A percentile compares a stretch with the other conserved stretches of the same genome.
Conservation (phyloP, 2,113 vertebrate genomes). For the Seriola aureovittata region DNA sequence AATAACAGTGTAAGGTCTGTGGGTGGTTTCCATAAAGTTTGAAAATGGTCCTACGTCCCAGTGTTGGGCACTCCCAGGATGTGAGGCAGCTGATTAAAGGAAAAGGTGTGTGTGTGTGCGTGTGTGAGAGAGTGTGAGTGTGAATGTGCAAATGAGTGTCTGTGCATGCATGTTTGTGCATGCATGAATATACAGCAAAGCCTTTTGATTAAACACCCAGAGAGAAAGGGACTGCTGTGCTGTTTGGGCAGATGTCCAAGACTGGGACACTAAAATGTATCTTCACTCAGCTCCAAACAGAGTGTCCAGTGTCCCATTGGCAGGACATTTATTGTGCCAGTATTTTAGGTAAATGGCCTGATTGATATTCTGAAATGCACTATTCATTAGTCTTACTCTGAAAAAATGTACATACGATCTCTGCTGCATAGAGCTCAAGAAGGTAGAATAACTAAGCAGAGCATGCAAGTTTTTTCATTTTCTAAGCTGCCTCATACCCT, state of each 20-base stretch:
- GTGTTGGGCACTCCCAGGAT: slow-evolving; percentile 75
- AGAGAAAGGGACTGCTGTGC: slow-evolving; percentile 68
- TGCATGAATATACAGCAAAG: slow-evolving; percentile 43
- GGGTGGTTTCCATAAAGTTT: slow-evolving; percentile 80
- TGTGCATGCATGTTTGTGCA: slow-evolving; percentile 29
- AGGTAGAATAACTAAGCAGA: neutral
- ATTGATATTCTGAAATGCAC: slow-evolving; percentile 69
- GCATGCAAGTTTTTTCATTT: neutral
- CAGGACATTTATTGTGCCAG: slow-evolving; percentile 54
- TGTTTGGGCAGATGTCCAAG: slow-evolving; percentile 65
- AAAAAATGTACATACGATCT: slow-evolving; percentile 28
- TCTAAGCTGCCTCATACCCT: neutral
- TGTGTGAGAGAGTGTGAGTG: neutral
- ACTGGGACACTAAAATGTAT: slow-evolving; percentile 57
- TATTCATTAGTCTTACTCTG: slow-evolving; percentile 43
- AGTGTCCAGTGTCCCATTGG: slow-evolving; percentile 62
- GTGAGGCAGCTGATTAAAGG: slow-evolving; percentile 70
- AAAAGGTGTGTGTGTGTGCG: slow-evolving; percentile 45
- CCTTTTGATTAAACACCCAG: slow-evolving; percentile 50
- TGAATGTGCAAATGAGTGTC: slow-evolving; percentile 11
- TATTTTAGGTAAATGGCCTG: slow-evolving; percentile 67
- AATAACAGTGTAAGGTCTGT: slow-evolving; percentile 72
- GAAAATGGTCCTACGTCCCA: slow-evolving; percentile 54
- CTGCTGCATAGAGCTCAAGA: slow-evolving; percentile 1
- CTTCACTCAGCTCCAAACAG: slow-evolving; percentile 60